These are phyloP conservation scores for Scaptomyza flava DNA, from an alignment of 2,888 invertebrate genomes.

Conservation along the genomic window DNA sequence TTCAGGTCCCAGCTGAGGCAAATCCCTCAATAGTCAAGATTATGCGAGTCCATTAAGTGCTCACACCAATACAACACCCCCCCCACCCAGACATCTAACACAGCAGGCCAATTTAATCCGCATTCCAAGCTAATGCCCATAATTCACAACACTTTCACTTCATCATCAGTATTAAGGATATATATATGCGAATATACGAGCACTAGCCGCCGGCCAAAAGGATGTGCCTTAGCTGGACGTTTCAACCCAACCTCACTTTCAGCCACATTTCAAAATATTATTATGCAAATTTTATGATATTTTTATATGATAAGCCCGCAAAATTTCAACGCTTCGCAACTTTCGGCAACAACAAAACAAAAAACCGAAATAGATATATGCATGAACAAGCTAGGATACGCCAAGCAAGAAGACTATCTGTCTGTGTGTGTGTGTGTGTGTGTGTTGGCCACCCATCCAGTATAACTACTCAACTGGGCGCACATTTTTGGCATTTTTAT, in stretches of 20 bases:
- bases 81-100: background rate
- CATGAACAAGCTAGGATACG: slow-evolving; percentile 45
- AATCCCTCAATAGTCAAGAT: slow-evolving; percentile 44
- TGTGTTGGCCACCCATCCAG: slow-evolving; percentile 8
- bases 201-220: slow-evolving; percentile 44
- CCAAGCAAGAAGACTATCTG: slow-evolving; percentile 28
- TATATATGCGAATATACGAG: slow-evolving; percentile 39
- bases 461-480: slow-evolving; percentile 54
- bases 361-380: background rate
- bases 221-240: slow-evolving; percentile 53
- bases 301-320: slow-evolving; percentile 78
- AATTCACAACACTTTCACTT: slow-evolving; percentile 79
- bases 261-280: slow-evolving; percentile 74
- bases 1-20: slow-evolving; percentile 58
- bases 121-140: slow-evolving; percentile 59
- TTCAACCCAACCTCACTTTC: background rate
- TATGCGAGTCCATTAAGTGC: slow-evolving; percentile 31
- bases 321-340: slow-evolving; percentile 64
- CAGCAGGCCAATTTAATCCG: slow-evolving; percentile 37
- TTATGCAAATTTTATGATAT: slow-evolving; percentile 81
- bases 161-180: slow-evolving; percentile 63
- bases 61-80: background rate
- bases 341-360: slow-evolving; percentile 32
- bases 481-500: slow-evolving; percentile 79
- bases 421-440: background rate